Percentiles rank a stretch among this genome's conserved stretches.
Conservation (phyloP, 1,140 invertebrate species). For the Drosophila funebris region DNA sequence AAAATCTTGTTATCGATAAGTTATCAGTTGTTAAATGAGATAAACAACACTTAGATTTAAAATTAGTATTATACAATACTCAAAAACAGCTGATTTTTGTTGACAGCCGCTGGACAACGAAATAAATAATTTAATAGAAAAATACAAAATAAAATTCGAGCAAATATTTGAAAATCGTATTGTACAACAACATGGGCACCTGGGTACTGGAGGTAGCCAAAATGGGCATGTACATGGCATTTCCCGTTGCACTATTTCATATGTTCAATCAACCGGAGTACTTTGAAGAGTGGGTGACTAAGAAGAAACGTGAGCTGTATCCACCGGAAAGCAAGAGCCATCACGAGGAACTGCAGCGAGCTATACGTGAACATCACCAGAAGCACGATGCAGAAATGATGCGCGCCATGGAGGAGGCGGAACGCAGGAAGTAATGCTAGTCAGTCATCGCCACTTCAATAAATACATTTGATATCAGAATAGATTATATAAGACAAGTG, state of each 20-base stretch:
- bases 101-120: conserved; percentile 30
- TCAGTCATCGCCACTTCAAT: neutral
- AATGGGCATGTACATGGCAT: conserved; percentile 93
- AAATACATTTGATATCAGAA: conserved; percentile 26
- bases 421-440: conserved; percentile 61
- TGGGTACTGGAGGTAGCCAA: conserved; percentile 92
- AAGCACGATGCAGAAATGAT: conserved; percentile 84
- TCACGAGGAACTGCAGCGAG: conserved; percentile 85
- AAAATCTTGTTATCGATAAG: neutral
- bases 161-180: neutral
- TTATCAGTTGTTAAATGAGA: neutral
- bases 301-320: conserved; percentile 88
- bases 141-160: neutral
- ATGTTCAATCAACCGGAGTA: conserved; percentile 93
- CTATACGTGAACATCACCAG: conserved; percentile 86
- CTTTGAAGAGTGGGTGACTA: conserved; percentile 91
- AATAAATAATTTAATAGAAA: conserved; percentile 23
- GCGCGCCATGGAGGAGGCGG: conserved; percentile 82
- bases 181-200: conserved; percentile 85
- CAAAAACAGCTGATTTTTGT: conserved; percentile 61
- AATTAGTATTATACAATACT: conserved; percentile 18
- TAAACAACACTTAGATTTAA: conserved; percentile 23
- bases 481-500: conserved; percentile 60
- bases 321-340: conserved; percentile 88
- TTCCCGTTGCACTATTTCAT: conserved; percentile 93